Base-by-base conservation (phyloP, 1,140 invertebrate genomes). In the Pinna nobilis region DNA sequence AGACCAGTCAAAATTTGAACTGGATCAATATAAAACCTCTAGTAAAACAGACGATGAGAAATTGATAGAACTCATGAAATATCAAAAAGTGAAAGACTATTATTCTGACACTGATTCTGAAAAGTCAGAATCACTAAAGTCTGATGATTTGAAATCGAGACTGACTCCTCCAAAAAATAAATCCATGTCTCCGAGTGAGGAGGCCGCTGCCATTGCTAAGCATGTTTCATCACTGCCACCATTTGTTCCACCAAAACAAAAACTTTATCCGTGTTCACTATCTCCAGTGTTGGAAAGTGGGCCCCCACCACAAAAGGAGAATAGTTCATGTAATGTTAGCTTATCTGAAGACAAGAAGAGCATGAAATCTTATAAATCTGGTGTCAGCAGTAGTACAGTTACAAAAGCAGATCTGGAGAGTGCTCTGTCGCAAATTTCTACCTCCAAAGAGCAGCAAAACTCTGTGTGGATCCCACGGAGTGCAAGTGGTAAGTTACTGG, bases 41-140 rank as follows among this genome's bases (percentile, higher is more conserved):
- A 79, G 71, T 72, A 85, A 87, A 79, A 87, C 85, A 44, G 85
- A 87, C 81, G 85, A 87, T 73, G 85, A 87, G 72, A 87, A 87
- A 74, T 39, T 87, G 15, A 82, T 87, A 53, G 85, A 83, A 53
- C 70, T 85, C 11, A 77, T 59, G 25, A 75, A 64, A 39, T 41
- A 61, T 37, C 59, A 47, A 39, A 70, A 50, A 49, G 60, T 49
- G 32, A 59, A 55, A 30, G 20, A 64, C 15, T 65, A 41, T 25
- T 53, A 32, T 28, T 50, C 57, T n/a, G 73, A 75, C 39, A 50
- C 57, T 25, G 57, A 74, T 64, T 68, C 49, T 32, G 37, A 51
- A 18, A 75, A 65, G 28, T 53, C 60, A 15, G 59, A 59, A 32
- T 57, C 50, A 44, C 37, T 23, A 15, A 57, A 57, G 66, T 70